Base-by-base conservation (phyloP, 2,888 invertebrate species). In the Scaptomyza cyrtandrae region DNA sequence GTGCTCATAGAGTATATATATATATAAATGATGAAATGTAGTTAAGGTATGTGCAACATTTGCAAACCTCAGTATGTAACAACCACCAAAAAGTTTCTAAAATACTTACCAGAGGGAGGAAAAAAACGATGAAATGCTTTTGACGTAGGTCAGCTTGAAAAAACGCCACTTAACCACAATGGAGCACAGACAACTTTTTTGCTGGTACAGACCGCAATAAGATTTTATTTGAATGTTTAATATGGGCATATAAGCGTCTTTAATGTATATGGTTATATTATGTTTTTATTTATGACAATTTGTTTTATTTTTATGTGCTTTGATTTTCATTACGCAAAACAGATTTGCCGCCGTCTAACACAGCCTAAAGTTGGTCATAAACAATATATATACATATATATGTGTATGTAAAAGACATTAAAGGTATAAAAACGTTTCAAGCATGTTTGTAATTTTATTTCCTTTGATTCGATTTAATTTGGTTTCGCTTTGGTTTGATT, bases 241-340 rank as follows among this genome's bases (percentile, higher is more conserved):
- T 82, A 65, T 37, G 63, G 50, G 43, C 58, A 61, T 68, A 14
- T 13, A 37, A 24, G 24, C 24, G 24, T 24, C 24, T 24, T 29
- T 13, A 37, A n/a, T 37, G 6, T 69, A 46, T 54, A 43, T 72
- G 44, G 57, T 53, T 53, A 41, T 16, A 16, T 41, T 55, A 54
- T 54, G 45, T 24, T 50, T 68, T 83, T 86, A 83, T 83, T 83
- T 84, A 86, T 86, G 79, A 65, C 77, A 77, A 72, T 83, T 80
- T 80, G 79, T 84, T 83, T 83, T 61, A 78, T 84, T 76, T 79
- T 79, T 71, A 79, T 86, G 77, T 86, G 69, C 77, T 80, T 77
- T 68, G 84, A 81, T 84, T 86, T 83, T 71, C 76, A 80, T 84
- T 84, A 84, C 56, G 44, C 54, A 60, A 50, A 57, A 58, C 72